Evolutionary conservation across 2,113 vertebrate genomes (phyloP).

Genomic region (Ceyx margarethae): DNA sequence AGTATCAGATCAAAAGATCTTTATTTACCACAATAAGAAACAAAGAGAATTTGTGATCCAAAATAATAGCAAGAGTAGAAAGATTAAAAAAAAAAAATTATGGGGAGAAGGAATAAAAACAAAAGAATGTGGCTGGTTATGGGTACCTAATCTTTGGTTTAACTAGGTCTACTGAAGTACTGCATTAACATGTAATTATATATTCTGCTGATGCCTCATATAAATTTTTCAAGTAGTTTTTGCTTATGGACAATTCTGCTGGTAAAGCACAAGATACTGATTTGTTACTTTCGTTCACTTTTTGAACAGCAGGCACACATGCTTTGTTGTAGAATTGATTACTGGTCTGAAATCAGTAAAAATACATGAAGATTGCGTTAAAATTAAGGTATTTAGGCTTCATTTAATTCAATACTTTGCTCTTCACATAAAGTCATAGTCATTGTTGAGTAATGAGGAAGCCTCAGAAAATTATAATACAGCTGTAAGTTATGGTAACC

Average conservation of each 20-base stretch:
- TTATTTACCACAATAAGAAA: background rate
- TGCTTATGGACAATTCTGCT: background rate
- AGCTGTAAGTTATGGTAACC: background rate
- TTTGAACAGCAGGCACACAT: background rate
- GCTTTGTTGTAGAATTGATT: background rate
- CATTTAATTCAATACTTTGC: background rate
- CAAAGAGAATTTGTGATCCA: background rate
- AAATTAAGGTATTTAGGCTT: constrained; percentile 20
- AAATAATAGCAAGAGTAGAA: background rate
- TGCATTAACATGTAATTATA: background rate
- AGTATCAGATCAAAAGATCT: background rate
- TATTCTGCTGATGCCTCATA: background rate
- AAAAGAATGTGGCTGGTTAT: background rate
- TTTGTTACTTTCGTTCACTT: background rate
- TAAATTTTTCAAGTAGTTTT: background rate
- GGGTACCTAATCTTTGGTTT: background rate
- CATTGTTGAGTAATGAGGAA: background rate
- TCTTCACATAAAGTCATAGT: background rate
- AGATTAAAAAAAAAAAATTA: background rate
- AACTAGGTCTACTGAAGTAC: background rate
- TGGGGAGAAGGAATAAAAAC: background rate
- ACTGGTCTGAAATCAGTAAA: background rate
- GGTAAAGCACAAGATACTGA: background rate
- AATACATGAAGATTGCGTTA: background rate
- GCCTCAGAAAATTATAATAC: background rate